phyloP scores from a whole-genome alignment of 2,797 vertebrate genomes.

The Iguana delicatissima region DNA sequence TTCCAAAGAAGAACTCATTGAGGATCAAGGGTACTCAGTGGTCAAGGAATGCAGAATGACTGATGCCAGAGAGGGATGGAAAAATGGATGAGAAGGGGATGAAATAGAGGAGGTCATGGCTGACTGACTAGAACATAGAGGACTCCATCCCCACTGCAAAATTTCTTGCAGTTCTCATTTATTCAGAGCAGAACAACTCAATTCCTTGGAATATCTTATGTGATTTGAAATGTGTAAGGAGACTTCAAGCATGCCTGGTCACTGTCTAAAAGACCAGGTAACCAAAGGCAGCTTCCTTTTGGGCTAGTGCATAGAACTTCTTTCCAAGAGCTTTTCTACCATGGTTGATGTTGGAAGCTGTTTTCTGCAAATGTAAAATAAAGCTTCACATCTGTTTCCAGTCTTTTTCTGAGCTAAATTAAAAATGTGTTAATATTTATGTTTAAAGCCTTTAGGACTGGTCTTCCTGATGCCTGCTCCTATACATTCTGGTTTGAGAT shows the following conservation, averaged over 20 bases:
- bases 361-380: neutral
- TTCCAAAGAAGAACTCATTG: neutral
- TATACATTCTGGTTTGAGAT: too few relatives aligned
- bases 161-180: neutral
- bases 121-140: neutral
- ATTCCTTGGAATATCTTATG: neutral
- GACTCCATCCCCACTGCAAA: neutral
- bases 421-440: too few relatives aligned
- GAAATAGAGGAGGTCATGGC: neutral
- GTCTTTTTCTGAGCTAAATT: too few relatives aligned
- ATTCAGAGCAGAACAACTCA: neutral
- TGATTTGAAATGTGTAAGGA: neutral
- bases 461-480: too few relatives aligned
- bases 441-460: too few relatives aligned
- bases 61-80: neutral
- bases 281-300: neutral
- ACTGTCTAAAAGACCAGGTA: too few relatives aligned
- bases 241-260: neutral
- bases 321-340: neutral
- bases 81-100: neutral
- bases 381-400: too few relatives aligned
- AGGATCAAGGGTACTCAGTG: neutral
- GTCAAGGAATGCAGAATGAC: neutral
- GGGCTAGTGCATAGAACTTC: neutral
- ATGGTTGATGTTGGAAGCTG: neutral